Evolutionary conservation across 2,888 invertebrate species (phyloP).

Genomic region (Pedicia rivosa): DNA sequence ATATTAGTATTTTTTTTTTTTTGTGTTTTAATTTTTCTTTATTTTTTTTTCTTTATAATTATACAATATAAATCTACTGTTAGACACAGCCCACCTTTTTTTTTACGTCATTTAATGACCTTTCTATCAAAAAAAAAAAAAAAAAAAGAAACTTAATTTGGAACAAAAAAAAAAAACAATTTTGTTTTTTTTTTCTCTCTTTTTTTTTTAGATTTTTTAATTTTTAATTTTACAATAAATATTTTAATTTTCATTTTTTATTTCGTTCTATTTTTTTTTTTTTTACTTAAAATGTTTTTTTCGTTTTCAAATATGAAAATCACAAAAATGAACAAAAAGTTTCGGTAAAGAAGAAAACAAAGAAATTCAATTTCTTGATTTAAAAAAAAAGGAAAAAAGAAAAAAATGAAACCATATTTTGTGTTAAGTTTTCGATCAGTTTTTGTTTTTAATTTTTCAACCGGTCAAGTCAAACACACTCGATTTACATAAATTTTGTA

Average conservation of each 20-base stretch:
- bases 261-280: conserved; percentile 11
- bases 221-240: conserved; percentile 24
- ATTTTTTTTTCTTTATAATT: conserved; percentile 9
- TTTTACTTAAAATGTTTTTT: background rate
- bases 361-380: too few relatives aligned
- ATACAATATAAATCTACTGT: conserved; percentile 7
- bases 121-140: conserved; percentile 10
- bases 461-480: too few relatives aligned
- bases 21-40: conserved; percentile 14
- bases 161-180: conserved; percentile 28
- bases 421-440: too few relatives aligned
- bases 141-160: conserved; percentile 25
- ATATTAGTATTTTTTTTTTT: conserved; percentile 10
- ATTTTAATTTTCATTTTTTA: conserved; percentile 19
- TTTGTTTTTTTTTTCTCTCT: conserved; percentile 19
- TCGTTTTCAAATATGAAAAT: background rate
- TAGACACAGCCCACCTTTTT: conserved; percentile 9
- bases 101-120: conserved; percentile 5
- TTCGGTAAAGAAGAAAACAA: too few relatives aligned
- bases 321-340: too few relatives aligned
- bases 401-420: too few relatives aligned
- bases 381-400: too few relatives aligned
- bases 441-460: too few relatives aligned
- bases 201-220: conserved; percentile 12
- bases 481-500: too few relatives aligned